Conservation (phyloP, 2,797 vertebrate species). For the Acanthis flammea region DNA sequence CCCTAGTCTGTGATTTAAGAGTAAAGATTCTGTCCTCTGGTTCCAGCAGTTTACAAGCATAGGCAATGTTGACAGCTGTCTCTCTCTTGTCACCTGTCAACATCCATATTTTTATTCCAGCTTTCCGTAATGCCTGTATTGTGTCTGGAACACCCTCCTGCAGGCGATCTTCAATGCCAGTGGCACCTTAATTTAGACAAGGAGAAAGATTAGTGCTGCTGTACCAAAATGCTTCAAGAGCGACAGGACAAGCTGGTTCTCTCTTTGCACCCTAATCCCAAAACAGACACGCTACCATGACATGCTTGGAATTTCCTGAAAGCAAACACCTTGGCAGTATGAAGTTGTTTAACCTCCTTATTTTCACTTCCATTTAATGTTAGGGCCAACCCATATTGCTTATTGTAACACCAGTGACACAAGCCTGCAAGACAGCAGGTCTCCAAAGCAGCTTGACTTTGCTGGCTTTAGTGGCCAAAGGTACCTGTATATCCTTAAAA, state of each 20-base stretch:
- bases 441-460: not conserved
- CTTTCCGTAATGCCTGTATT: slow-evolving; percentile 86
- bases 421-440: not conserved
- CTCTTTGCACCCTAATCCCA: not conserved
- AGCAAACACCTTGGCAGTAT: not conserved
- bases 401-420: not conserved
- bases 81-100: slow-evolving; percentile 96
- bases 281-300: not conserved
- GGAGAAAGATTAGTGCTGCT: not conserved
- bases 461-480: not conserved
- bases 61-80: slow-evolving; percentile 92
- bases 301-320: not conserved
- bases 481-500: not conserved
- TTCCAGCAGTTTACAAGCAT: slow-evolving; percentile 86
- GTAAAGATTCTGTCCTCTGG: slow-evolving; percentile 82
- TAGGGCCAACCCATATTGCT: not conserved
- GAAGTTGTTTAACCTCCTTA: not conserved
- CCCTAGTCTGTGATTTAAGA: slow-evolving; percentile 82
- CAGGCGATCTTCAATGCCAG: slow-evolving; percentile 91
- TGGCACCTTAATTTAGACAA: slow-evolving; percentile 80
- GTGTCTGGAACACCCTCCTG: slow-evolving; percentile 94
- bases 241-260: not conserved
- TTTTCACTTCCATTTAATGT: not conserved
- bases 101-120: slow-evolving; percentile 93
- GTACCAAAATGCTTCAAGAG: not conserved